Evolutionary conservation across 2,888 invertebrate species (phyloP).

Genomic region (Aporophyla nigra): DNA sequence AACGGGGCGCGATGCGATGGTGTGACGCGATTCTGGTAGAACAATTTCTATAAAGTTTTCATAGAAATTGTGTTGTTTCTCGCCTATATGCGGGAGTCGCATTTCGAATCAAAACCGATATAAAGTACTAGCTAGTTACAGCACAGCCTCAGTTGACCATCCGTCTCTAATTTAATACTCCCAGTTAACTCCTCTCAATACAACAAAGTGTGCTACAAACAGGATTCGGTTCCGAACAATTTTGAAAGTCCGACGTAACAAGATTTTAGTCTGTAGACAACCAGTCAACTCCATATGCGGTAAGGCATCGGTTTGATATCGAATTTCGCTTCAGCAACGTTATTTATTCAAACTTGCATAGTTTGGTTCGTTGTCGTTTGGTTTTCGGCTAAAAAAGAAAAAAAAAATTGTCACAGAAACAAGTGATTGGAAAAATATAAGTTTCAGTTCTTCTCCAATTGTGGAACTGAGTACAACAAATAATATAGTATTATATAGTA

Average conservation of each 20-base stretch:
- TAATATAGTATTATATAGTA: too few relatives aligned
- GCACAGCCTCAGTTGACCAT: too few relatives aligned
- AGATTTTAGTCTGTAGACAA: constrained; percentile 37
- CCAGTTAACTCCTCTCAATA: background rate
- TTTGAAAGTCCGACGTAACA: constrained; percentile 20
- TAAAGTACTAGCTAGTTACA: background rate
- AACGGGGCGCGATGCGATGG: too few relatives aligned
- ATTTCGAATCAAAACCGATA: background rate
- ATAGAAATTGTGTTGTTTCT: too few relatives aligned
- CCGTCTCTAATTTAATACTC: background rate
- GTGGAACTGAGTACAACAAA: too few relatives aligned
- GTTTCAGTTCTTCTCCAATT: too few relatives aligned
- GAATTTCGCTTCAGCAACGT: background rate
- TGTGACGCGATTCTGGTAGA: too few relatives aligned
- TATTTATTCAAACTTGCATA: background rate
- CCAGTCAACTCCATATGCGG: constrained; percentile 23
- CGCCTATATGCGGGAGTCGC: too few relatives aligned
- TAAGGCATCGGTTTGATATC: background rate
- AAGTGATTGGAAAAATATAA: background rate
- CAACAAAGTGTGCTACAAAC: constrained; percentile 13
- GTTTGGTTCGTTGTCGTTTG: too few relatives aligned
- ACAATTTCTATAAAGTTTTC: too few relatives aligned
- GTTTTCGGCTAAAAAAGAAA: background rate
- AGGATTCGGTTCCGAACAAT: constrained; percentile 14
- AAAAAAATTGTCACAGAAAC: background rate